Base-by-base conservation (phyloP, 30 jellyfish, hydroid and myxozoan genomes). In the Hydra vulgaris region DNA sequence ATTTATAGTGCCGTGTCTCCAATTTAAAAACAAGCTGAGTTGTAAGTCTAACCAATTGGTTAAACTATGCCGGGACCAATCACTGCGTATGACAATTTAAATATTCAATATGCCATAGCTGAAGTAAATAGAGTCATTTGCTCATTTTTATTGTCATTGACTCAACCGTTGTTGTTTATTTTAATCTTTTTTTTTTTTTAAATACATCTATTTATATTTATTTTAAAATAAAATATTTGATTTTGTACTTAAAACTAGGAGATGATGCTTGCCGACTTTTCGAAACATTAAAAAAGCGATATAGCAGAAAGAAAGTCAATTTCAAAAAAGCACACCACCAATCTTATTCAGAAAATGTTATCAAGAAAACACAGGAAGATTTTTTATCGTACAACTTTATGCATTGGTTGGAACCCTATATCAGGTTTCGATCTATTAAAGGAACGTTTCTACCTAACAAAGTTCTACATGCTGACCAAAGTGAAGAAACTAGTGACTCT, bases 191-290 rank as follows among this genome's bases (percentile, higher is more conserved):
- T n/a, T n/a, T n/a, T n/a, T n/a, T n/a, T n/a, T n/a, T n/a, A n/a
- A n/a, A n/a, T n/a, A n/a, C n/a, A n/a, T n/a, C n/a, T n/a, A n/a
- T n/a, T n/a, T n/a, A n/a, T n/a, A n/a, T n/a, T n/a, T n/a, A n/a
- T n/a, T n/a, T n/a, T n/a, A n/a, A n/a, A n/a, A n/a, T n/a, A n/a
- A 1, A 23, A 20, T 69, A 21, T 20, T 75, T 4, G 5, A 25
- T 75, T 22, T 53, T 21, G 18, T 22, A 1, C 21, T 20, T 16
- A 0, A n/a, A 25, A 25, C 18, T 4, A 75, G 83, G 83, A n/a
- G 71, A 17, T 0, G 83, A 75, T 25, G 83, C 83, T 26, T 75
- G 83, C 26, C 69, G 83, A 17, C 71, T 75, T 25, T 75, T 75
- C 23, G 83, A 75, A 75, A 70, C 56, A 0, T 54, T 75, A 71